Evolutionary conservation across 2,797 vertebrate species (phyloP), one percentile per base, ranked within the genome.

Genomic region (Pangasius mekongensis): DNA sequence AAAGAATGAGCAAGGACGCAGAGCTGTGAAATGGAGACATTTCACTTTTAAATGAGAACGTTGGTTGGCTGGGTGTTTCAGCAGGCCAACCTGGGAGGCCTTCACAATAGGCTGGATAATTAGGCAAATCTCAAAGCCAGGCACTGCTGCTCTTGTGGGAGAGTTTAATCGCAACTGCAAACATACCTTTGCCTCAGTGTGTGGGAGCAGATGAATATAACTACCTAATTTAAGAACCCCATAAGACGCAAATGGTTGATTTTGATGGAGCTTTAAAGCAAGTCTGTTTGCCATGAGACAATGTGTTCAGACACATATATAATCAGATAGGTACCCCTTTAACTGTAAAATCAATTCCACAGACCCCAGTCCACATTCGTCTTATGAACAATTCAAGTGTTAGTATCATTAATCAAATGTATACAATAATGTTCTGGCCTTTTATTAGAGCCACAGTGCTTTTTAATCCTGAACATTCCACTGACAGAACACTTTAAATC

Each of bases 41-140:
- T 87, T 86, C 73, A 69, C 89, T 81, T 80, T 74, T 80, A 89
- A 86, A 91, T 86, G 80, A 89, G 84, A 39, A 60, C 36, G 22
- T n/a, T 47, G 56, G 47, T 20, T 54, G 24, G 22, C 49, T 80
- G 27, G 5, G 8, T 16, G 85, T 24, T 66, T 83, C 62, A n/a
- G 74, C 11, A 30, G 60, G 24, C 54, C 73, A 54, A 71, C 69
- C 76, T 49, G 39, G 66, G 56, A 78, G 84, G 67, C 74, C 87
- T 88, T 78, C 76, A 85, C 27, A 43, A 22, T 36, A 13, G 18
- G 47, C 30, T 67, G 78, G 60, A 77, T 60, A 56, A 69, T 86
- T 88, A 88, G 69, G 56, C 43, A 77, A 22, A 85, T 66, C 77
- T 76, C 27, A 33, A 36, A 87, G 64, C 7, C 81, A 88, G 83